phyloP scores from a whole-genome alignment of 92 coral and sea anemone genomes.

The Palythoa caribaeorum region DNA sequence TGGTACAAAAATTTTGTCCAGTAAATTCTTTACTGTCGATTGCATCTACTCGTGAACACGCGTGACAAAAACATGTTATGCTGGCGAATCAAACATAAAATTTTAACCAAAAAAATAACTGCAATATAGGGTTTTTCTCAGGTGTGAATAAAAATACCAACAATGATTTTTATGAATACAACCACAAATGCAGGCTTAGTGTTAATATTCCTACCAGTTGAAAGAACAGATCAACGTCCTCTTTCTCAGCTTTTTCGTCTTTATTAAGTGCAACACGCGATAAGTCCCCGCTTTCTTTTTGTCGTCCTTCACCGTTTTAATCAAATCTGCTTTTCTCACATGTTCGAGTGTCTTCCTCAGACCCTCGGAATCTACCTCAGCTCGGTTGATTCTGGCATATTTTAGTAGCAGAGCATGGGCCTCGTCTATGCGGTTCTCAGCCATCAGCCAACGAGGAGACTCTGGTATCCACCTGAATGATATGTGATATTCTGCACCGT shows the following conservation, averaged over 20 bases:
- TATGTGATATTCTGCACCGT: neutral
- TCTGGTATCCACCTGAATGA: constrained; percentile 75
- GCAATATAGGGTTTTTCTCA: too few species aligned
- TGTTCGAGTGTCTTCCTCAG: constrained; percentile 63
- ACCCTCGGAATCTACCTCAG: constrained; percentile 53
- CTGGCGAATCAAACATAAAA: too few species aligned
- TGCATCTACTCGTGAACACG: too few species aligned
- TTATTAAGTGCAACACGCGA: constrained; percentile 61
- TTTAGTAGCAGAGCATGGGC: constrained; percentile 65
- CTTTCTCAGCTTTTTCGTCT: constrained; percentile 72
- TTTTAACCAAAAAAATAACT: too few species aligned
- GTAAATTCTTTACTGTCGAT: too few species aligned
- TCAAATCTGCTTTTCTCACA: constrained; percentile 63
- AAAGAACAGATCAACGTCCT: constrained; percentile 74
- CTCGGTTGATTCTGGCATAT: constrained; percentile 76
- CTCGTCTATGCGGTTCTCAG: constrained; percentile 77
- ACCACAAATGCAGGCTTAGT: too few species aligned
- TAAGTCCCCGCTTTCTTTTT: constrained; percentile 3
- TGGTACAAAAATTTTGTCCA: too few species aligned
- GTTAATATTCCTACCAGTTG: constrained; percentile 67
- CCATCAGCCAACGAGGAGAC: constrained; percentile 87
- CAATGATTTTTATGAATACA: too few species aligned
- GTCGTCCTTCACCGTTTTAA: constrained; percentile 24
- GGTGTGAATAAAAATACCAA: too few species aligned
- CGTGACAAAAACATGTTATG: too few species aligned